phyloP scores from a whole-genome alignment of 2,113 vertebrate species.

The Rhagologus leucostigma region DNA sequence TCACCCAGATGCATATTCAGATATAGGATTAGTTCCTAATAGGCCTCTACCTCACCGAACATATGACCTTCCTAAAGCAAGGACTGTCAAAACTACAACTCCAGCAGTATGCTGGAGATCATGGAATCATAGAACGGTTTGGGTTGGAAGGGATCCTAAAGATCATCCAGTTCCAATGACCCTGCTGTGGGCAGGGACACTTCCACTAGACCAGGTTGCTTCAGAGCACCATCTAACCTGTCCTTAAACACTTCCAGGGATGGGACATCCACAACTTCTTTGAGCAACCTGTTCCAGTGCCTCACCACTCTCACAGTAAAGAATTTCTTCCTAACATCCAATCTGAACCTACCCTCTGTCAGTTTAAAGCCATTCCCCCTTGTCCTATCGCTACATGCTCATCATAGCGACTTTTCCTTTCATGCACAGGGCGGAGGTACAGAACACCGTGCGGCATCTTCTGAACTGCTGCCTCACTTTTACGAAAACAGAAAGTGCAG shows the following conservation, averaged over 20 bases:
- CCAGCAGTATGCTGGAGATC: not conserved
- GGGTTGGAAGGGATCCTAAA: not conserved
- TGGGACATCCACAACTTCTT: too few relatives aligned
- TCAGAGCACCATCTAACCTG: not conserved
- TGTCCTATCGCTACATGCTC: too few relatives aligned
- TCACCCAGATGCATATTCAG: not conserved
- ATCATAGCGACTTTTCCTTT: not conserved
- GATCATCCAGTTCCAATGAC: not conserved
- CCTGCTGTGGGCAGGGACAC: not conserved
- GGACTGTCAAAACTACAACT: not conserved
- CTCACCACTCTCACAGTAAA: not conserved
- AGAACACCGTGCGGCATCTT: not conserved
- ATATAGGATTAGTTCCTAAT: not conserved
- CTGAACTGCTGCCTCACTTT: not conserved
- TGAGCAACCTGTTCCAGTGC: not conserved
- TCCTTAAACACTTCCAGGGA: not conserved
- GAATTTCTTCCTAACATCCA: not conserved
- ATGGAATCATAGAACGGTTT: not conserved
- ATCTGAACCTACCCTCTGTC: not conserved
- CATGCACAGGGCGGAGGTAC: not conserved
- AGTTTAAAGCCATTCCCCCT: not conserved
- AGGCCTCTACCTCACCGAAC: not conserved
- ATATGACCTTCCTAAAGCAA: not conserved
- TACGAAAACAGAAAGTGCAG: not conserved
- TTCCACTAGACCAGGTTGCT: not conserved